These are phyloP conservation scores for Periophthalmodon schlosseri DNA, from an alignment of 2,113 vertebrate species.

Conservation along the genomic window DNA sequence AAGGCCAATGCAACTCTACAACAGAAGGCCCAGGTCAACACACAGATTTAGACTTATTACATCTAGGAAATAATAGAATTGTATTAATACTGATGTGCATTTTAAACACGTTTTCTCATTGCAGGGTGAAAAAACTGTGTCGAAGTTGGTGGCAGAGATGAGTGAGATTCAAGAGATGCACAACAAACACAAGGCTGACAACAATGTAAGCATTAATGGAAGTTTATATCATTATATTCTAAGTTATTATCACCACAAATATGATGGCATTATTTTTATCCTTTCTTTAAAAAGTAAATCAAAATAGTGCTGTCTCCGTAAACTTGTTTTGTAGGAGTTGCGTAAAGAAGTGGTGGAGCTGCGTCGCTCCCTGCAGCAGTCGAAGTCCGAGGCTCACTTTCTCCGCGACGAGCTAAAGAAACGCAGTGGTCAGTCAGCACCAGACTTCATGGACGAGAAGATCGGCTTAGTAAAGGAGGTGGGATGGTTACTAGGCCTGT, in stretches of 20 bases:
- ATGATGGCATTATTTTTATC: not conserved
- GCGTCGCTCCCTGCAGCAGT: constrained; percentile 60
- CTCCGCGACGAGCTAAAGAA: constrained; percentile 65
- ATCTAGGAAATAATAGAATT: not conserved
- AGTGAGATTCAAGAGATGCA: constrained; percentile 62
- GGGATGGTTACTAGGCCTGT: not conserved
- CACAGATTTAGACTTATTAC: not conserved
- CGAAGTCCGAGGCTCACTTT: constrained; percentile 60
- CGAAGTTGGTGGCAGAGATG: constrained; percentile 62
- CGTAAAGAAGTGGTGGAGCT: constrained; percentile 65
- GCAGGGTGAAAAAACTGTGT: constrained; percentile 71
- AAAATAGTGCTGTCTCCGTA: not conserved
- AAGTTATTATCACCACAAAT: not conserved
- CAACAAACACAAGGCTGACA: constrained; percentile 66
- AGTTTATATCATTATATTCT: no score
- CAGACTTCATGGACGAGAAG: constrained; percentile 68
- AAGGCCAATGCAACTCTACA: constrained; percentile 63
- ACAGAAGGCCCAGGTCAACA: constrained; percentile 69
- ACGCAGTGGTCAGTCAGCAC: constrained; percentile 27
- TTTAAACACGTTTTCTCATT: not conserved
- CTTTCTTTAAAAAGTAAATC: not conserved
- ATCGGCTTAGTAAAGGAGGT: constrained; percentile 74
- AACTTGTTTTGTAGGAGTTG: constrained; percentile 62
- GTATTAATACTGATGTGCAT: not conserved
- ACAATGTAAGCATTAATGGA: constrained; percentile 54